These are phyloP conservation scores for Nasonovia ribisnigri DNA, from an alignment of 2,888 invertebrate species.

Conservation along the genomic window DNA sequence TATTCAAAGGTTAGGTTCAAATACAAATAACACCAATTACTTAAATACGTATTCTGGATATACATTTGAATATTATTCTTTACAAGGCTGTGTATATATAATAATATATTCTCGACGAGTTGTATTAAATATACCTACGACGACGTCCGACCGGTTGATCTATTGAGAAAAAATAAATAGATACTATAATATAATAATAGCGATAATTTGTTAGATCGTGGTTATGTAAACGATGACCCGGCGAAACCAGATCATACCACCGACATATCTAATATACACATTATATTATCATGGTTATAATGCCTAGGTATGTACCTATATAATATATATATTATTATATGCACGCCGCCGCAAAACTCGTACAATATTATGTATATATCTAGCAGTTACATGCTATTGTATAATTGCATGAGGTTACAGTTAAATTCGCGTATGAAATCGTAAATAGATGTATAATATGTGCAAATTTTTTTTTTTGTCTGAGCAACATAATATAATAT, in stretches of 20 bases:
- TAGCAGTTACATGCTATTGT: neutral
- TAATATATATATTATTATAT: neutral
- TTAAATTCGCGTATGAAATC: neutral
- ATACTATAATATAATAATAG: neutral
- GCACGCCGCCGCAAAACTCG: neutral
- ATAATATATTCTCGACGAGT: neutral
- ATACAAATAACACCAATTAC: no score
- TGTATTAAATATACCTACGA: neutral
- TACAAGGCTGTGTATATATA: no score
- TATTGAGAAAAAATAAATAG: neutral
- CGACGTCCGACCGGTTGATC: neutral
- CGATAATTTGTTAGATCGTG: neutral
- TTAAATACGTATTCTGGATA: no score
- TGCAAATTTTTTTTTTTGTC: neutral
- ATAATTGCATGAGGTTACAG: neutral
- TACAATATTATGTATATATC: neutral
- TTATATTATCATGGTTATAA: neutral
- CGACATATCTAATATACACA: neutral
- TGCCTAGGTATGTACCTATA: neutral
- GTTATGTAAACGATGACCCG: constrained; percentile 41
- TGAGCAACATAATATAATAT: neutral
- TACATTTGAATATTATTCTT: no score
- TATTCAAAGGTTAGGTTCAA: no score
- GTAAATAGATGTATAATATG: neutral
- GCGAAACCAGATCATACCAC: constrained; percentile 32